Percentiles rank a stretch among this genome's conserved stretches.
These are phyloP conservation scores for Ophion costatus DNA, from an alignment of 2,888 invertebrate species.

Conservation along the genomic window DNA sequence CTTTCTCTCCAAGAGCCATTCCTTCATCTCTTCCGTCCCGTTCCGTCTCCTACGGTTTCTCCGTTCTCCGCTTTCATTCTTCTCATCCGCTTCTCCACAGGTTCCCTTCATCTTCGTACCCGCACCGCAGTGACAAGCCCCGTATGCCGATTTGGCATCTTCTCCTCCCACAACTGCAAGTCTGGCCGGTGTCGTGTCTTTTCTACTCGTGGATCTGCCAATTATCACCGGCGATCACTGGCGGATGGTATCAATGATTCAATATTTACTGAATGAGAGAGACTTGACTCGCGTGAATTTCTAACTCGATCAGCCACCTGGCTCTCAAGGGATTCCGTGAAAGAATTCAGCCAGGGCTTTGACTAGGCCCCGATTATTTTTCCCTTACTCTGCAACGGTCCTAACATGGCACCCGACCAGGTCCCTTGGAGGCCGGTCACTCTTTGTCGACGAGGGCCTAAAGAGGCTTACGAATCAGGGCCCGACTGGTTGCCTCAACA, in stretches of 20 bases:
- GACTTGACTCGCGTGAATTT: not conserved
- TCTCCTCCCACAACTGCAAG: not conserved
- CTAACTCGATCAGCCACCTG: too few relatives aligned
- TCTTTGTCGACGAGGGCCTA: too few relatives aligned
- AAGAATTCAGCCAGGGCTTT: too few relatives aligned
- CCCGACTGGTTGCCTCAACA: too few relatives aligned
- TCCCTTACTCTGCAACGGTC: too few relatives aligned
- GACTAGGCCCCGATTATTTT: too few relatives aligned
- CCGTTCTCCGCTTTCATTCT: constrained; percentile 60
- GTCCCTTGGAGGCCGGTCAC: too few relatives aligned
- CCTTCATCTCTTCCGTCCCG: constrained; percentile 55
- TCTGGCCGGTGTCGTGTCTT: not conserved
- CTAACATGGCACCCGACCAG: too few relatives aligned
- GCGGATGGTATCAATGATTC: not conserved
- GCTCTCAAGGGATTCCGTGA: too few relatives aligned
- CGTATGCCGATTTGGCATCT: not conserved
- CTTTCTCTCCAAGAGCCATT: constrained; percentile 67
- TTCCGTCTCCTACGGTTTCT: constrained; percentile 50
- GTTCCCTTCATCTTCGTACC: constrained; percentile 62
- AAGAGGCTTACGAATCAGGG: too few relatives aligned
- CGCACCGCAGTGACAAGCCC: not conserved
- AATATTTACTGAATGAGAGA: not conserved
- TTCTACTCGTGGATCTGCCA: not conserved
- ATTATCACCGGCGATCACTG: not conserved
- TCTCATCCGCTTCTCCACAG: constrained; percentile 60